Evolutionary conservation across 2,113 vertebrate genomes (phyloP).

Genomic region (Phylloscopus trochiloides): DNA sequence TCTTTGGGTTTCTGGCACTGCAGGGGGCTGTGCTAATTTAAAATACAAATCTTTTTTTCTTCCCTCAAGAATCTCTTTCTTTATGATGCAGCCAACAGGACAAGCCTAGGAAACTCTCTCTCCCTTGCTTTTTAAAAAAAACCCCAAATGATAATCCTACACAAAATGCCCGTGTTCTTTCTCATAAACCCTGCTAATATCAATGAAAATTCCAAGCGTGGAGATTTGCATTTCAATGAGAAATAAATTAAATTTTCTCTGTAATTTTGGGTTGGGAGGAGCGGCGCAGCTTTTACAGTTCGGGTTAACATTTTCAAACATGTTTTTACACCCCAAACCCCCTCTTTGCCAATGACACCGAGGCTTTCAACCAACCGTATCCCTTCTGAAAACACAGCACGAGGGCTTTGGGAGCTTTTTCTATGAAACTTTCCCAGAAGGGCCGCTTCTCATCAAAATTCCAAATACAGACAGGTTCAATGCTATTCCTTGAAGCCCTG

Average conservation of each 20-base stretch:
- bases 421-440: too few species aligned
- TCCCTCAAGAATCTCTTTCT: slow-evolving; percentile 6
- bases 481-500: too few species aligned
- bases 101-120: neutral
- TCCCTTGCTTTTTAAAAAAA: neutral
- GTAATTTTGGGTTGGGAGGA: slow-evolving; percentile 42
- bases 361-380: neutral
- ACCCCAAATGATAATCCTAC: neutral
- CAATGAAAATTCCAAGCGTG: slow-evolving; percentile 27
- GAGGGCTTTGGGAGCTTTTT: neutral
- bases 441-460: too few species aligned
- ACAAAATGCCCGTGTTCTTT: neutral
- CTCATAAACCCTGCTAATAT: neutral
- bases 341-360: neutral
- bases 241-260: slow-evolving; percentile 36
- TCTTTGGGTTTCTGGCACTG: slow-evolving; percentile 38
- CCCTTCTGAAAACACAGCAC: neutral
- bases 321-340: neutral
- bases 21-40: slow-evolving; percentile 35
- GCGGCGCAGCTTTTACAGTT: neutral
- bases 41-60: neutral
- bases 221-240: slow-evolving; percentile 59
- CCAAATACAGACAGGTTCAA: too few species aligned
- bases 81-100: neutral
- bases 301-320: neutral